Conservation (phyloP, 1,140 invertebrate genomes). For the Palaemon carinicauda region DNA sequence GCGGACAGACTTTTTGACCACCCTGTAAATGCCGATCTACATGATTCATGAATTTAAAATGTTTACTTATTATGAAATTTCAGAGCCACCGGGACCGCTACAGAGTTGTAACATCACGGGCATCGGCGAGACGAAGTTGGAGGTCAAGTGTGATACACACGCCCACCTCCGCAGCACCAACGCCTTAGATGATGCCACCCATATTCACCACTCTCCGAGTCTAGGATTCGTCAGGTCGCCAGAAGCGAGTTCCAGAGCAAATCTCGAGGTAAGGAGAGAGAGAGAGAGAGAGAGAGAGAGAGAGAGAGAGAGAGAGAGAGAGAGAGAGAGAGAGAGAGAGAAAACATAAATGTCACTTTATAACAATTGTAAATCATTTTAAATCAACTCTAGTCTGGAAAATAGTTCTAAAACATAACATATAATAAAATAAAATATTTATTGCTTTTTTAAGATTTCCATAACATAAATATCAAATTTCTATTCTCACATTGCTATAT, state of each 20-base stretch:
- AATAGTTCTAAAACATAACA: no score
- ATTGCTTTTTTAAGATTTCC: no score
- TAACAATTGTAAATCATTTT: no score
- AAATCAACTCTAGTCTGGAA: no score
- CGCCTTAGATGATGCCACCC: neutral
- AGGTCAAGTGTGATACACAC: neutral
- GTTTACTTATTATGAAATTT: no score
- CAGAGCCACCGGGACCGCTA: neutral
- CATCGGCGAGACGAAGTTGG: neutral
- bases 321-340: neutral
- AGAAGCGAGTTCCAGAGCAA: neutral
- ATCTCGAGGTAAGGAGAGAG: neutral
- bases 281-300: neutral
- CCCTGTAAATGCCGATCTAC: no score
- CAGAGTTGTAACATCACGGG: neutral
- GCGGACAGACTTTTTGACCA: no score
- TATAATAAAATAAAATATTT: no score
- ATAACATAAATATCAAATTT: no score
- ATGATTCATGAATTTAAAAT: no score
- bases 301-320: neutral
- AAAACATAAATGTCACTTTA: neutral
- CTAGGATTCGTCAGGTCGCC: neutral
- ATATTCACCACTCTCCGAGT: neutral
- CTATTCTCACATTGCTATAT: no score
- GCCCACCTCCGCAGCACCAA: neutral